Conservation (phyloP, 2,113 vertebrate species). For the Ictidomys tridecemlineatus region DNA sequence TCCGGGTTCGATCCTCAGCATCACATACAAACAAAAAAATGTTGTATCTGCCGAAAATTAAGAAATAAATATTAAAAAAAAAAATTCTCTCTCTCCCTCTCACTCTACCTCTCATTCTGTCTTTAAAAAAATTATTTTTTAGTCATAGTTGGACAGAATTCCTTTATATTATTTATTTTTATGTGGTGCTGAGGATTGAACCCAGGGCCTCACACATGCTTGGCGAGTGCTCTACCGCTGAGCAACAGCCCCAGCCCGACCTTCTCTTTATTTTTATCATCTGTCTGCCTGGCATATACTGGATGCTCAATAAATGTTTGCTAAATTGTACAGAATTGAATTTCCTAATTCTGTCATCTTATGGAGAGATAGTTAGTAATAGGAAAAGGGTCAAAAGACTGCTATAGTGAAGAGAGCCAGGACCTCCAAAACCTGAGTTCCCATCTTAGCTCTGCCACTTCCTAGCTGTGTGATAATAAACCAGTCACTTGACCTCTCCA, state of each 20-base stretch:
- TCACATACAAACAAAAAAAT: no score
- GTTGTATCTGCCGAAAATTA: no score
- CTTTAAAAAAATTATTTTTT: no score
- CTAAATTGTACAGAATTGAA: slow-evolving; percentile 3
- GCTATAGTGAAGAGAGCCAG: neutral
- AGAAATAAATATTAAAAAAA: no score
- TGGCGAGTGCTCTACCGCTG: no score
- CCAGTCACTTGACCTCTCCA: slow-evolving; percentile 6
- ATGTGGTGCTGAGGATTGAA: no score
- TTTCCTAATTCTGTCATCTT: neutral
- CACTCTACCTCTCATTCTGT: no score
- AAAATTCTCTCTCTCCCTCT: no score
- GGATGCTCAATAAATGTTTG: slow-evolving; percentile 19
- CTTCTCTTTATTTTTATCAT: neutral
- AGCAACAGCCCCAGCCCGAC: neutral
- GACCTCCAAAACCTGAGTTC: neutral
- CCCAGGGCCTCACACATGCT: no score
- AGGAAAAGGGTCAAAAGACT: neutral
- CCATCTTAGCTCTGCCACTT: neutral
- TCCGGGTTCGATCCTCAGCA: no score
- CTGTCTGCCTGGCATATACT: neutral
- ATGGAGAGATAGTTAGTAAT: neutral
- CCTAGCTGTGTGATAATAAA: neutral
- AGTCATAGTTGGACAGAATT: no score
- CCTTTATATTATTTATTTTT: no score